phyloP scores from a whole-genome alignment of 2,888 invertebrate species.

The Pachliopta kotzebuea region DNA sequence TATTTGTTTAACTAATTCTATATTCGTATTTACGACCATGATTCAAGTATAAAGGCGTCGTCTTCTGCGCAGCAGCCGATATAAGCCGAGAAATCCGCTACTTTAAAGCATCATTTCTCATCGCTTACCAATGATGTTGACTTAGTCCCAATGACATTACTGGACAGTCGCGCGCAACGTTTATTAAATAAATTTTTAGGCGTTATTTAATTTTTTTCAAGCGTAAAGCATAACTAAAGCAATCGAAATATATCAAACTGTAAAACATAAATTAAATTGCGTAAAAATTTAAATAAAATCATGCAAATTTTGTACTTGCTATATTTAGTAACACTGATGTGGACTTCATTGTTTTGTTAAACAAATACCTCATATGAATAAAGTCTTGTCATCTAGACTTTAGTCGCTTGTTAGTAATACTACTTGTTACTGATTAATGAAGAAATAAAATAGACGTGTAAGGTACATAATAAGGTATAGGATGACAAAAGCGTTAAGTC shows the following conservation, averaged over 20 bases:
- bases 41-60: slow-evolving; percentile 47
- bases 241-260: neutral
- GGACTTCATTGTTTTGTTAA: too few species aligned
- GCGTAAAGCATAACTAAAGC: neutral
- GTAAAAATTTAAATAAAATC: neutral
- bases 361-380: neutral
- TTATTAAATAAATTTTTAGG: slow-evolving; percentile 28
- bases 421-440: too few species aligned
- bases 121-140: slow-evolving; percentile 62
- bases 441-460: too few species aligned
- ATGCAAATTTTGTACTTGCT: neutral
- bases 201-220: slow-evolving; percentile 16
- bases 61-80: slow-evolving; percentile 49
- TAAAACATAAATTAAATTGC: neutral
- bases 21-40: slow-evolving; percentile 46
- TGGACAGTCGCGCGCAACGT: slow-evolving; percentile 41
- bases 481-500: too few species aligned
- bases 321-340: neutral
- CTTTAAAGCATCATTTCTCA: slow-evolving; percentile 68
- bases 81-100: slow-evolving; percentile 64
- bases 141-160: slow-evolving; percentile 51
- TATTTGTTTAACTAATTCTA: slow-evolving; percentile 43
- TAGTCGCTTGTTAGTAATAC: too few species aligned
- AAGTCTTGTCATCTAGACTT: too few species aligned
- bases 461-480: too few species aligned